Evolutionary conservation across 2,888 invertebrate genomes (phyloP).

Genomic region (Epistrophella euchroma): DNA sequence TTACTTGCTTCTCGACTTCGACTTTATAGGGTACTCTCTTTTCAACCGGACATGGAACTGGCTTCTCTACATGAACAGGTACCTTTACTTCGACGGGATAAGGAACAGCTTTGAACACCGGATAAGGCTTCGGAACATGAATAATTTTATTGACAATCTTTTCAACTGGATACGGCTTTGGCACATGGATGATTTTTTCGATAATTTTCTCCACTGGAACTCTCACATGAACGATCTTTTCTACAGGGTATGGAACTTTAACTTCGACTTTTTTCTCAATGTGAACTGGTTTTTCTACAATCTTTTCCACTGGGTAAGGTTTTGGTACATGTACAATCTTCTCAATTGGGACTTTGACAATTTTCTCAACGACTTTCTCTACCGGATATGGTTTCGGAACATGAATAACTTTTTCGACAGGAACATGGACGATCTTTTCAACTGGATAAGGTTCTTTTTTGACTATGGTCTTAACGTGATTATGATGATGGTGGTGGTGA

Average conservation of each 20-base stretch:
- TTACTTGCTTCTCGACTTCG: conserved; percentile 83
- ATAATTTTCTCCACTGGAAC: conserved; percentile 82
- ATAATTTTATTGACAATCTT: conserved; percentile 72
- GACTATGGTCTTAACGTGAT: conserved; percentile 87
- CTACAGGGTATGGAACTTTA: conserved; percentile 83
- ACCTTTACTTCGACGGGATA: conserved; percentile 82
- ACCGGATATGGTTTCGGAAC: conserved; percentile 86
- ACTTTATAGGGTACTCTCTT: conserved; percentile 78
- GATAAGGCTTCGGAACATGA: conserved; percentile 81
- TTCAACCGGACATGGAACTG: conserved; percentile 79
- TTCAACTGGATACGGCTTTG: conserved; percentile 80
- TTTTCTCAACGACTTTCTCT: conserved; percentile 82
- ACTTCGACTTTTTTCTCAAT: conserved; percentile 83
- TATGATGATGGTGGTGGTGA: conserved; percentile 88
- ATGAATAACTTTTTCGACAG: conserved; percentile 85
- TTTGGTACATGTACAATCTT: conserved; percentile 84
- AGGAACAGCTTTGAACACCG: conserved; percentile 82
- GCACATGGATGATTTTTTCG: conserved; percentile 84
- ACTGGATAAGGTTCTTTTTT: conserved; percentile 85
- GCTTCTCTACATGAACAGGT: conserved; percentile 79
- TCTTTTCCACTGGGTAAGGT: conserved; percentile 78
- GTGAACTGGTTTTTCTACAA: conserved; percentile 83
- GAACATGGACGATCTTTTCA: conserved; percentile 83
- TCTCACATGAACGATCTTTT: conserved; percentile 79
- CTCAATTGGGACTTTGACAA: conserved; percentile 79